Base-by-base conservation (phyloP, 1,140 invertebrate species). In the Musca vetustissima region DNA sequence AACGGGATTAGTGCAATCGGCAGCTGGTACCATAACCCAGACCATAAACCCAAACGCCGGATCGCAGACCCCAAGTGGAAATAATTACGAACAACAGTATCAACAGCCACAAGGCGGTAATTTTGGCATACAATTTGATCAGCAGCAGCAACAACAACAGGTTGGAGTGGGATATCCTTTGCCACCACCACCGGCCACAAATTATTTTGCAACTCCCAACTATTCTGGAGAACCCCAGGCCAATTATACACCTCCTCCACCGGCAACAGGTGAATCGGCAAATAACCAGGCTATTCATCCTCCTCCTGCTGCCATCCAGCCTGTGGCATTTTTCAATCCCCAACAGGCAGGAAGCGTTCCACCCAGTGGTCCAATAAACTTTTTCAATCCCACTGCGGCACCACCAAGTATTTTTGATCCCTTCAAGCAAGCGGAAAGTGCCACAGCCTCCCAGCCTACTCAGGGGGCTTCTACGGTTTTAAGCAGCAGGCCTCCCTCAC, bases 1-100 rank as follows among this genome's bases (percentile, higher is more conserved):
- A 36, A 74, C 79, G 0, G 79, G 79, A 11, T 52, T 81, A 2
- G 79, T 81, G 43, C 77, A 81, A 71, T 77, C 79, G 9, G 77
- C 79, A 25, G 74, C 76, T 6, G 79, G 74, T 11, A 72, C 73
- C 55, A 36, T 72, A 11, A 28, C 64, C 2, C 55, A 68, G 68
- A 65, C 49, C 36, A 28, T 6, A 19, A 32, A 66, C 57, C 11
- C 64, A 19, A 50, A 67, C 15, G 11, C 43, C 48, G 1, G 11
- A 28, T 43, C 7, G 36, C 11, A 32, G 28, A 32, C 4, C 55
- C n/a, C n/a, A n/a, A 59, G 6, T 6, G 28, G 19, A 19, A 61
- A 61, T 32, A 28, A 61, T 21, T 2, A 25, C 48, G 36, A 43
- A 7, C 21, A 22, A 22, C 22, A 15, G 8, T 28, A 28, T 8